Base-by-base conservation (phyloP, 2,113 vertebrate genomes). In the Megaleporinus macrocephalus region DNA sequence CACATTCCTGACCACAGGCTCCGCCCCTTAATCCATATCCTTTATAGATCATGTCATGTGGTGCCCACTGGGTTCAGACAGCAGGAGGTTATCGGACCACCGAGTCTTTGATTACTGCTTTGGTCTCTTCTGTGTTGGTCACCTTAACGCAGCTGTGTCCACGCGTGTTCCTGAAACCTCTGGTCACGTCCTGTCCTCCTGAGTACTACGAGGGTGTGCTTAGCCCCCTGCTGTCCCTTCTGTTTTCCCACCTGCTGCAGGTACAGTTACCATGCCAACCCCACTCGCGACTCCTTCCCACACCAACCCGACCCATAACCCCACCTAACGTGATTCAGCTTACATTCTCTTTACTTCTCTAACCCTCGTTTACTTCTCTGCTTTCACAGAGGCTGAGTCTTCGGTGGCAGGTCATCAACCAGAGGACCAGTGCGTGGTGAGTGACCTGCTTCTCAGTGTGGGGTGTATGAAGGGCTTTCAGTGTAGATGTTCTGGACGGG, bases 21-120 rank as follows among this genome's bases (percentile, higher is more conserved):
- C 69, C 95, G 97, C 15, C 93, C 96, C 47, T 93, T 99, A 91
- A 93, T 99, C 90, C 96, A 95, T 99, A 99, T 99, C 98, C 96
- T 98, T 75, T 73, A 16, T 62, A 13, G 18, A 49, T 26, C 4
- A 44, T 44, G 4, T 44, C 41, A 44, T 36, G 36, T 36, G 36
- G 36, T 36, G 36, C 6, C n/a, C n/a, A n/a, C n/a, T n/a, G n/a
- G n/a, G n/a, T n/a, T n/a, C n/a, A n/a, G n/a, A n/a, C n/a, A n/a
- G n/a, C n/a, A n/a, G n/a, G n/a, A n/a, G n/a, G n/a, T n/a, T n/a
- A n/a, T n/a, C n/a, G n/a, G n/a, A n/a, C n/a, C n/a, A n/a, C n/a
- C n/a, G n/a, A n/a, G n/a, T 6, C 6, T 36, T 4, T 74, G 6
- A 6, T 4, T 6, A 6, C 33, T 36, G 33, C 33, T n/a, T n/a